These are phyloP conservation scores for Caenorhabditis becei DNA, from an alignment of 2,888 invertebrate species.

Conservation along the genomic window DNA sequence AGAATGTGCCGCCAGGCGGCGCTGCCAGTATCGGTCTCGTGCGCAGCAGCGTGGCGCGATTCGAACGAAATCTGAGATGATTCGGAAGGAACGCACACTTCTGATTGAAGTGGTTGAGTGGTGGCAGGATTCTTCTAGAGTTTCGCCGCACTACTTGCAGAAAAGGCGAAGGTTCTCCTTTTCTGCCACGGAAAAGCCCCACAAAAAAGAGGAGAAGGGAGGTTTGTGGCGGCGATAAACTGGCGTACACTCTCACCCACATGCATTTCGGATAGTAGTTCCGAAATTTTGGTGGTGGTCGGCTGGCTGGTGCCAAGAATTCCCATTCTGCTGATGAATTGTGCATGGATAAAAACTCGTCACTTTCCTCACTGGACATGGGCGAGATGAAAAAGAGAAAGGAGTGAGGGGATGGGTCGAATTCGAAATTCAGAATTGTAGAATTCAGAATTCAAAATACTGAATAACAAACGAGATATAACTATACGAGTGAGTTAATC, in stretches of 20 bases:
- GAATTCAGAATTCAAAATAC: constrained; percentile 33
- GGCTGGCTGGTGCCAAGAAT: constrained; percentile 2
- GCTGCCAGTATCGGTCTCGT: too few species aligned
- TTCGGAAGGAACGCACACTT: constrained; percentile 53
- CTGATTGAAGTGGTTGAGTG: constrained; percentile 59
- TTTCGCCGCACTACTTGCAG: constrained; percentile 41
- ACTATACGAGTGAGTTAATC: constrained; percentile 49
- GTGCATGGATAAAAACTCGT: constrained; percentile 1
- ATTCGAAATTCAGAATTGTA: not conserved
- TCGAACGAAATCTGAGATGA: constrained; percentile 57
- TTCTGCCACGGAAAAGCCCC: constrained; percentile 4
- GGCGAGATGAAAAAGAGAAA: not conserved
- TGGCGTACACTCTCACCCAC: constrained; percentile 25
- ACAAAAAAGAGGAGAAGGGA: constrained; percentile 22
- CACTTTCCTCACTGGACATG: not conserved
- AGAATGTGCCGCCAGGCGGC: constrained; percentile 25
- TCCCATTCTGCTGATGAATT: constrained; percentile 10
- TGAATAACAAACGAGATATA: constrained; percentile 43
- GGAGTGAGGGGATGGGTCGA: not conserved
- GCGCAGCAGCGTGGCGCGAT: not conserved
- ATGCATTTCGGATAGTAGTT: constrained; percentile 56
- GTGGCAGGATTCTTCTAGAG: constrained; percentile 34
- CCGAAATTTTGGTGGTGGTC: constrained; percentile 19
- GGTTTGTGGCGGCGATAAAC: constrained; percentile 61
- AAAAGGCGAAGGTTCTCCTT: not conserved